Evolutionary conservation across 2,113 vertebrate genomes (phyloP).

Genomic region (Gorsachius goisagi): DNA sequence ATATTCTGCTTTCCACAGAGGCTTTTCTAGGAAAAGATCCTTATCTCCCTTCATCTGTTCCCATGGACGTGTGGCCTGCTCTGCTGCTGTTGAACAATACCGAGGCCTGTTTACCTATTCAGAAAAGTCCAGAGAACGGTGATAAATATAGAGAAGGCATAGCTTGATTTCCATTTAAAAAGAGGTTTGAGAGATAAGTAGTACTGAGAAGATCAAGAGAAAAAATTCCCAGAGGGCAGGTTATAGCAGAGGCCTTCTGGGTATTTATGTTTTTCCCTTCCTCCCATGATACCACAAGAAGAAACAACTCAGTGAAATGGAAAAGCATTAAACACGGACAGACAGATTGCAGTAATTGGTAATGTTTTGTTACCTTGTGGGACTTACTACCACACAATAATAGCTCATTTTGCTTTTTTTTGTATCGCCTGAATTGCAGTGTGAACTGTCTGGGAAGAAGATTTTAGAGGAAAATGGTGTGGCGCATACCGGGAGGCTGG

Average conservation of each 20-base stretch:
- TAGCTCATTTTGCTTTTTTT: background rate
- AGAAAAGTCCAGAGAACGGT: background rate
- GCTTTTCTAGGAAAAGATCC: background rate
- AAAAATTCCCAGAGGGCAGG: conserved; percentile 23
- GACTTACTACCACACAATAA: background rate
- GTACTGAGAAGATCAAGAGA: conserved; percentile 31
- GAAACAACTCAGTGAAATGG: background rate
- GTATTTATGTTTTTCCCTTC: conserved; percentile 12
- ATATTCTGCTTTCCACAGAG: background rate
- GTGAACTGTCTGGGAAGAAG: background rate
- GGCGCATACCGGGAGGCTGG: background rate
- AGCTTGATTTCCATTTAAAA: background rate
- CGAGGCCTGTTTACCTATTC: background rate
- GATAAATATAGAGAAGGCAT: background rate
- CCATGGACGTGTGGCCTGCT: background rate
- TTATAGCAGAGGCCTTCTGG: conserved; percentile 3
- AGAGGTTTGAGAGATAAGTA: background rate
- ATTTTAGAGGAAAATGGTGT: background rate
- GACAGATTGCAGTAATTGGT: conserved; percentile 35
- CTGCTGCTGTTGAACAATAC: background rate
- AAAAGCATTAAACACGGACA: background rate
- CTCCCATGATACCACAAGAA: background rate
- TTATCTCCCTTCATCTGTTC: background rate
- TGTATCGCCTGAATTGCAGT: background rate
- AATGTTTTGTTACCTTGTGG: conserved; percentile 47